Base-by-base conservation (phyloP, 2,113 vertebrate genomes). In the Hylia prasina region DNA sequence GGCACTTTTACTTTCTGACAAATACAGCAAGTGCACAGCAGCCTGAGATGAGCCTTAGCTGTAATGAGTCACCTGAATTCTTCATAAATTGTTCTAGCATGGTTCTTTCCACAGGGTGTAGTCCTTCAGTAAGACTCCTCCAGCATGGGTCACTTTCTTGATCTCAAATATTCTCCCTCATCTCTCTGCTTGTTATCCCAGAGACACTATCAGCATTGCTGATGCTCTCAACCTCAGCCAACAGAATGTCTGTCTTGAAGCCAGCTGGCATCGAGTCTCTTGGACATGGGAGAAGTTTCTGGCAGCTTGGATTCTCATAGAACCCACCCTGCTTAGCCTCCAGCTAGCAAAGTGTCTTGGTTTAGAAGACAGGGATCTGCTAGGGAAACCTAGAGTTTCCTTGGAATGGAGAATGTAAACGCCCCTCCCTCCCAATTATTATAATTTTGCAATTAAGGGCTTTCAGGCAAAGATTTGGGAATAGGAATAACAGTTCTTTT, bases 81-180 rank as follows among this genome's bases (percentile, higher is more conserved):
- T 58, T 90, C 81, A 27, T 7, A n/a, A 15, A 51, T 70, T 51
- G 4, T 37, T 84, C 16, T 54, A 22, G 20, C 14, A 13, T 45
- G 20, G 16, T 65, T 50, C 1, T 0, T 39, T 72, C 6, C 37
- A 20, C 28, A 25, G 33, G 6, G 3, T 64, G 27, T n/a, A 50
- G 23, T 56, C 33, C 24, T 45, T 58, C 72, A n/a, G 11, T 48
- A n/a, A 2, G 44, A 30, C 6, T 24, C 17, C 8, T 63, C 31
- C 25, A 33, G 15, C 33, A 17, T 6, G 7, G 15, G 10, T 76
- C 13, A 10, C 50, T 35, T 31, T 23, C 22, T 28, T 78, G 33
- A 27, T 54, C 4, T 86, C 11, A 8, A 3, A 3, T 27, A 9
- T n/a, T 77, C 23, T 65, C 12, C 17, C 9, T 48, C 5, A 8